A percentile compares a stretch with the other conserved stretches of the same genome.
phyloP scores from a whole-genome alignment of 2,888 invertebrate genomes.

The Ennomos quercinarius region DNA sequence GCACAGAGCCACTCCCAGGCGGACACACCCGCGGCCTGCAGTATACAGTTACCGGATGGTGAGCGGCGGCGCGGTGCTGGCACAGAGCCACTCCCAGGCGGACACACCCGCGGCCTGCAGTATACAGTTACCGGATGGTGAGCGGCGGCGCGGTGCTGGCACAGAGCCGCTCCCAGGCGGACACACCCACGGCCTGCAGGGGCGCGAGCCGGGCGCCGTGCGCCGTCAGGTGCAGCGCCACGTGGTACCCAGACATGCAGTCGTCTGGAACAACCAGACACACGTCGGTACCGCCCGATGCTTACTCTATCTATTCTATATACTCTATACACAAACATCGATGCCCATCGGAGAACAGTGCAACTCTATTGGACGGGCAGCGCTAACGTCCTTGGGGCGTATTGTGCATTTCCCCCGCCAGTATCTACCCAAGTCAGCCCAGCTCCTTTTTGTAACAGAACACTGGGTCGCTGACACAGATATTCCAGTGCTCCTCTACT shows the following conservation, averaged over 20 bases:
- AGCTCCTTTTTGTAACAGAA: not conserved
- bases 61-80: slow-evolving; percentile 48
- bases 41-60: slow-evolving; percentile 42
- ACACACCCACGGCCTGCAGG: slow-evolving; percentile 87
- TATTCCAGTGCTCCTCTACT: too few species aligned
- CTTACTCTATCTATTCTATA: too few species aligned
- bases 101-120: too few species aligned
- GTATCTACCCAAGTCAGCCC: not conserved
- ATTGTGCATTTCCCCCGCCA: too few species aligned
- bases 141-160: slow-evolving; percentile 48
- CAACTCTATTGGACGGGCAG: too few species aligned
- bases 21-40: too few species aligned
- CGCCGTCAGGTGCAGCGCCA: slow-evolving; percentile 89
- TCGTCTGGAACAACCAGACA: slow-evolving; percentile 82
- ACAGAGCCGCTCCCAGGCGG: slow-evolving; percentile 70
- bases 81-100: slow-evolving; percentile 68
- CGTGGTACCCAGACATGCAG: slow-evolving; percentile 89
- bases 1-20: too few species aligned
- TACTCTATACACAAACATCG: too few species aligned
- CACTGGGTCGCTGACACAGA: too few species aligned
- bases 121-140: slow-evolving; percentile 42
- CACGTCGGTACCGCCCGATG: too few species aligned
- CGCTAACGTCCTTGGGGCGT: too few species aligned
- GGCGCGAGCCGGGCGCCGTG: slow-evolving; percentile 89
- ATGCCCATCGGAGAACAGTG: too few species aligned